phyloP scores from a whole-genome alignment of 2,888 invertebrate species.

The Agonopterix subpropinquella region DNA sequence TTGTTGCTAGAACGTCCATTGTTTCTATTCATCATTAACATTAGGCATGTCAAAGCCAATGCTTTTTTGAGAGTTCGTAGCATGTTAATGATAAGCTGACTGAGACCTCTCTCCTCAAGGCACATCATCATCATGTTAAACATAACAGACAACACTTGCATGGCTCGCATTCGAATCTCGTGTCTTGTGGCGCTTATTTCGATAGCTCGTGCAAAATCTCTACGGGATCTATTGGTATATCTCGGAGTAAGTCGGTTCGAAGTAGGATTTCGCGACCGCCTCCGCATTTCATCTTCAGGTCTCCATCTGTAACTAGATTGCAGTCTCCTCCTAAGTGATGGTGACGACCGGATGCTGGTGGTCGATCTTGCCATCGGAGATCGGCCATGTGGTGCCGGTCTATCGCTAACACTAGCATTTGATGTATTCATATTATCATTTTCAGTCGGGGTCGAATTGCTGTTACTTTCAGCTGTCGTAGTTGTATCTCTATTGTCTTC shows the following conservation, averaged over 20 bases:
- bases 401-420: conserved; percentile 20
- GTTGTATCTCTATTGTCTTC: conserved; percentile 22
- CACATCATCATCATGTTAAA: conserved; percentile 74
- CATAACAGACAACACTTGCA: conserved; percentile 69
- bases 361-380: conserved; percentile 29
- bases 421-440: conserved; percentile 20
- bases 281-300: conserved; percentile 47
- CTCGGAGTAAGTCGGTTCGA: conserved; percentile 40
- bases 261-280: conserved; percentile 37
- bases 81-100: conserved; percentile 63
- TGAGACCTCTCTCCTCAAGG: conserved; percentile 61
- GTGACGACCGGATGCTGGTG: conserved; percentile 29
- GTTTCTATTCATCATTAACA: conserved; percentile 61
- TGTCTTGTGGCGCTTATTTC: conserved; percentile 63
- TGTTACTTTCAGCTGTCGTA: conserved; percentile 16
- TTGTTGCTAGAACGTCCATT: conserved; percentile 26
- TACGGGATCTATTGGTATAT: conserved; percentile 38
- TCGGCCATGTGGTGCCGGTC: conserved; percentile 18
- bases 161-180: conserved; percentile 67
- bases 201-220: conserved; percentile 47
- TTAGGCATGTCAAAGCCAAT: conserved; percentile 61
- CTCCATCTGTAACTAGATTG: conserved; percentile 47
- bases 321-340: conserved; percentile 38
- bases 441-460: conserved; percentile 18
- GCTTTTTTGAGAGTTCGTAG: conserved; percentile 62